A percentile compares a stretch with the other conserved stretches of the same genome.
These are phyloP conservation scores for Rattus norvegicus DNA, from an alignment of 2,113 vertebrate species.

Conservation along the genomic window DNA sequence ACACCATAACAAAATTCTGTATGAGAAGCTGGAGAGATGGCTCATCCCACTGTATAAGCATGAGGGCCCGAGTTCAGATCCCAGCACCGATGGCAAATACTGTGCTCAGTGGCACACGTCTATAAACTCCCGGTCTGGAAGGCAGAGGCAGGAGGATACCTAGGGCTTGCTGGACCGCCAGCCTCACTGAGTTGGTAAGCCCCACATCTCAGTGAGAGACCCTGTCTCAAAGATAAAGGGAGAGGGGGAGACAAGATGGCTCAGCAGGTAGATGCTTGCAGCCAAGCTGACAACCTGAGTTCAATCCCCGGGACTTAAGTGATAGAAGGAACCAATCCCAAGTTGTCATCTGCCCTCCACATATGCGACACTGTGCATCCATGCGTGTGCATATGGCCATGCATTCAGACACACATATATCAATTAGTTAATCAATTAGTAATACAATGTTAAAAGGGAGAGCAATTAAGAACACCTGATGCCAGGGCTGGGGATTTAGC, in stretches of 20 bases:
- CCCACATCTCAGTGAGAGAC: background rate
- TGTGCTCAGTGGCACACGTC: background rate
- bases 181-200: background rate
- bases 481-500: no score
- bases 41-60: background rate
- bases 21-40: background rate
- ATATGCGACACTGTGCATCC: background rate
- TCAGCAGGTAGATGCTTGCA: background rate
- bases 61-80: background rate
- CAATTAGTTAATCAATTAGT: background rate
- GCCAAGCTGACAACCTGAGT: background rate
- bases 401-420: background rate
- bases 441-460: background rate
- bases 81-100: background rate
- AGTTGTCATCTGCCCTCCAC: background rate
- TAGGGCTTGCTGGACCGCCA: background rate
- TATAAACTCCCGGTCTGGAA: background rate
- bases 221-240: background rate
- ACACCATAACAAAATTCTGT: constrained; percentile 28
- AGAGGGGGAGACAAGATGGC: background rate
- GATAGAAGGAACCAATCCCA: background rate
- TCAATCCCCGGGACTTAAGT: background rate
- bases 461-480: background rate
- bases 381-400: background rate
- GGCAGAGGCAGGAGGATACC: background rate